These are phyloP conservation scores for Heteronetta atricapilla DNA, from an alignment of 2,113 vertebrate genomes.

Conservation along the genomic window DNA sequence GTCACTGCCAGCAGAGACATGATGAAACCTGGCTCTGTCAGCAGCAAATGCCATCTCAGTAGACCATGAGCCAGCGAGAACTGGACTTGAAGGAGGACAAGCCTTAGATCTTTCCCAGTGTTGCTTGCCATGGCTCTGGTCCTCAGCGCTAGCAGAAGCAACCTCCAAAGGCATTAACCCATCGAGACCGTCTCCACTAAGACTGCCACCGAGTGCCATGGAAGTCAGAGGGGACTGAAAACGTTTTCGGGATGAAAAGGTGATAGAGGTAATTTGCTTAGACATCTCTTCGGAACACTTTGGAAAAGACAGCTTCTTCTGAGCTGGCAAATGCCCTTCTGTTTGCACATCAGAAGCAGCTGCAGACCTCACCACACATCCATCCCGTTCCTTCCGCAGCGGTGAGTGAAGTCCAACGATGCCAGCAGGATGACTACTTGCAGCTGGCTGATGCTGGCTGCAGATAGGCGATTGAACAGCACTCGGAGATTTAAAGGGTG, in stretches of 20 bases:
- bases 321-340: neutral
- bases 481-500: neutral
- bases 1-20: neutral
- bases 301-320: neutral
- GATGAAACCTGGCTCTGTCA: neutral
- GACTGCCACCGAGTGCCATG: neutral
- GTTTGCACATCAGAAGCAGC: fast-evolving
- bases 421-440: neutral
- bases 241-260: slow-evolving; percentile 72
- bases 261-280: slow-evolving; percentile 74
- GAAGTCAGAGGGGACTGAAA: slow-evolving; percentile 50
- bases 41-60: neutral
- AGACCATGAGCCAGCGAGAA: neutral
- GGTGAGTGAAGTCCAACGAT: neutral
- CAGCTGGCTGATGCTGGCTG: neutral
- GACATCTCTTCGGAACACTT: neutral
- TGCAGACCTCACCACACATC: slow-evolving; percentile 28
- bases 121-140: neutral
- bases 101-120: neutral
- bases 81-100: neutral
- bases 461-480: neutral
- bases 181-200: slow-evolving; percentile 21
- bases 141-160: neutral
- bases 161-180: neutral
- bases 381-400: neutral